Base-by-base conservation (phyloP, 2,113 vertebrate genomes). In the Clupea harengus region DNA sequence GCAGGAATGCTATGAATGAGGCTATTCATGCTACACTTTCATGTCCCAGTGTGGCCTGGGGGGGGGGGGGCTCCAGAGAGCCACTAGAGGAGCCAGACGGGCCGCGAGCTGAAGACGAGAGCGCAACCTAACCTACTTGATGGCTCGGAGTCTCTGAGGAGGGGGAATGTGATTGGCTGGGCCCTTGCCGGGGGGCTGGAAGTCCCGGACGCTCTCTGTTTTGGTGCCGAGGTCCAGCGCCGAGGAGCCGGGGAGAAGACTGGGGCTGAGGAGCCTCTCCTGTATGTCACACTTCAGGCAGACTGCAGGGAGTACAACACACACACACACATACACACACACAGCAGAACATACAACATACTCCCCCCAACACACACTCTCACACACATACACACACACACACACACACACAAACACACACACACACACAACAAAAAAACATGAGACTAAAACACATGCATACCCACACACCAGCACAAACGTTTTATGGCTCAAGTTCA, bases 221-320 rank as follows among this genome's bases (percentile, higher is more conserved):
- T 93, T 96, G 81, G 87, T 5, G 1, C 90, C 87, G 83, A 96
- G 89, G 45, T 94, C 92, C 28, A 10, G 18, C 86, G 88, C 1
- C 83, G 86, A 32, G 72, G 72, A 39, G 15, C 94, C 90, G 0
- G 95, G 94, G 86, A 99, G 91, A n/a, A 97, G 94, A 7, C 95
- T 92, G 0, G 98, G 98, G 89, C 96, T 96, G 11, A 99, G 95
- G 85, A 98, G 85, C 81, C 97, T 93, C 92, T 99, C 98, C 93
- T 97, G 97, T 89, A 97, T 88, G 87, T 99, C 97, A 1, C 97
- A 99, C 92, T 98, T 99, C 89, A 99, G 90, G 86, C 96, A 97
- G 84, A 96, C 98, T 99, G 90, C 28, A 90, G 49, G 39, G 81
- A 81, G 75, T n/a, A 87, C 49, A 60, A 54, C 49, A 57, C 72